A percentile compares a stretch with the other conserved stretches of the same genome.
phyloP scores from a whole-genome alignment of 2,797 vertebrate genomes.

The Lateolabrax maculatus region DNA sequence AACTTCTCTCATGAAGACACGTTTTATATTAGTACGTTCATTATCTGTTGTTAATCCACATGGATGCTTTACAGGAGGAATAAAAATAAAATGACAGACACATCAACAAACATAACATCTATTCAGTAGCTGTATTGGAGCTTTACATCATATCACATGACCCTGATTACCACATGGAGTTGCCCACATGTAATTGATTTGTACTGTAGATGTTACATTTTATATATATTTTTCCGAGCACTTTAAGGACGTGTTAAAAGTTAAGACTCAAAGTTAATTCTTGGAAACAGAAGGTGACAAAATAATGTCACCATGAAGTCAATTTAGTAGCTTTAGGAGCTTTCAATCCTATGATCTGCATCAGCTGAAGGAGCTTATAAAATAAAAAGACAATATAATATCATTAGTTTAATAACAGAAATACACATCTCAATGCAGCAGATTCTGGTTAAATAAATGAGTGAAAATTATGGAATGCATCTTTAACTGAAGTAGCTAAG shows the following conservation, averaged over 20 bases:
- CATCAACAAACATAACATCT: background rate
- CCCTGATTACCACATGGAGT: background rate
- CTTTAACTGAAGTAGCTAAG: slow-evolving; percentile 45
- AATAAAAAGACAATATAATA: background rate
- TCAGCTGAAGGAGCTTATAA: background rate
- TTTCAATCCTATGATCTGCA: background rate
- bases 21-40: too few relatives aligned
- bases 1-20: too few relatives aligned
- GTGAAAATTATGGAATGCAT: background rate
- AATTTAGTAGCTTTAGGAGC: background rate
- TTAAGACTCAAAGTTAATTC: too few relatives aligned
- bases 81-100: background rate
- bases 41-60: too few relatives aligned
- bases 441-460: background rate
- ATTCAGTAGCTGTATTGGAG: background rate
- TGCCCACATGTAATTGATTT: background rate
- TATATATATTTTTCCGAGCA: too few relatives aligned
- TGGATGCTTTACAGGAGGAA: background rate
- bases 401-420: background rate
- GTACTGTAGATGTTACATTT: too few relatives aligned
- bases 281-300: background rate
- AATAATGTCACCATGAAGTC: background rate
- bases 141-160: background rate
- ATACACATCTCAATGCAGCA: background rate
- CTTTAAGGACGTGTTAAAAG: background rate